A percentile compares a stretch with the other conserved stretches of the same genome.
Conservation (phyloP, 2,888 invertebrate genomes). For the Ectropis crepuscularia region DNA sequence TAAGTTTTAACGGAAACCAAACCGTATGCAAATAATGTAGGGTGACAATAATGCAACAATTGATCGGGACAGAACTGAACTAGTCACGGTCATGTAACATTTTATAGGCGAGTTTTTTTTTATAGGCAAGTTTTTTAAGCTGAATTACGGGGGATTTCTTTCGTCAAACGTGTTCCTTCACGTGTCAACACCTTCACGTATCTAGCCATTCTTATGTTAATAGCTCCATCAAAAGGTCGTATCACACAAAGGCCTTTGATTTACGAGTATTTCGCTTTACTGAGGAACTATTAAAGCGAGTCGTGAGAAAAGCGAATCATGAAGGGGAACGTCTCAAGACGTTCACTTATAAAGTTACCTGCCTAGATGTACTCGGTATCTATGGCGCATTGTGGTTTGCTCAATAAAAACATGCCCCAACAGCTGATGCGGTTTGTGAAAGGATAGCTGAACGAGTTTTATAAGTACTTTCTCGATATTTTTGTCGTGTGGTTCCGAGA, state of each 20-base stretch:
- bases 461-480: constrained; percentile 27
- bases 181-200: constrained; percentile 80
- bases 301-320: constrained; percentile 76
- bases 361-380: constrained; percentile 42
- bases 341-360: constrained; percentile 44
- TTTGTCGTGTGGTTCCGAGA: constrained; percentile 13
- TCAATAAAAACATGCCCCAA: constrained; percentile 38
- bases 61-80: constrained; percentile 60
- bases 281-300: constrained; percentile 75
- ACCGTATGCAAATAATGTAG: constrained; percentile 47
- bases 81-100: constrained; percentile 61
- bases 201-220: constrained; percentile 81
- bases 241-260: constrained; percentile 75
- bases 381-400: constrained; percentile 38
- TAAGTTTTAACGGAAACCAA: constrained; percentile 46
- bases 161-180: constrained; percentile 71
- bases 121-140: constrained; percentile 49
- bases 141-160: constrained; percentile 42
- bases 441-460: constrained; percentile 21
- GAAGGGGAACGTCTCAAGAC: constrained; percentile 73
- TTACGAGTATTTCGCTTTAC: constrained; percentile 77
- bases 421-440: constrained; percentile 38
- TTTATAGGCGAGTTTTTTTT: constrained; percentile 53
- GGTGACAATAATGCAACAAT: constrained; percentile 59
- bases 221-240: constrained; percentile 72